A percentile compares a stretch with the other conserved stretches of the same genome.
Evolutionary conservation across 2,113 vertebrate species (phyloP).

Genomic region (Scolopax mira): DNA sequence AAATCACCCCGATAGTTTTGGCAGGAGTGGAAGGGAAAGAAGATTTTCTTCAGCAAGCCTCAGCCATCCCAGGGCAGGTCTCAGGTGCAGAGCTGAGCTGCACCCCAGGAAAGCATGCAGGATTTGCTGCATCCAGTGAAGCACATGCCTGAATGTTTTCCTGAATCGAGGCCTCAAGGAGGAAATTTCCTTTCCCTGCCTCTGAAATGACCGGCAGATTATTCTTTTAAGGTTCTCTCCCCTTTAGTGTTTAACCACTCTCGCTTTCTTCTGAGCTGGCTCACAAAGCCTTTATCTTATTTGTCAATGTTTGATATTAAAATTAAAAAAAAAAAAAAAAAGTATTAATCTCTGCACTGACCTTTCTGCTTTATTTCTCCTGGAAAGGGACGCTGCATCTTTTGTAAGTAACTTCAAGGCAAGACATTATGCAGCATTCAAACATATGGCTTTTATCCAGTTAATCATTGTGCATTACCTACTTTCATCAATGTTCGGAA

Average conservation of each 20-base stretch:
- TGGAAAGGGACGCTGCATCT: constrained; percentile 60
- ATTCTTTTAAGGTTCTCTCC: background rate
- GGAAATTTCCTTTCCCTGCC: background rate
- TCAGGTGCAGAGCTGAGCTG: background rate
- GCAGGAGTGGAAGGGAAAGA: background rate
- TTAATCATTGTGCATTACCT: constrained; percentile 83
- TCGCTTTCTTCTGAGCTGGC: constrained; percentile 43
- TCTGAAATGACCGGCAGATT: background rate
- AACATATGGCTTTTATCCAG: constrained; percentile 75
- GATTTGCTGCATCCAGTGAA: background rate
- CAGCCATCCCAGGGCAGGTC: background rate
- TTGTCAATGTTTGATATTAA: constrained; percentile 77
- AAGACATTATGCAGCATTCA: constrained; percentile 58
- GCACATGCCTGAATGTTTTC: background rate
- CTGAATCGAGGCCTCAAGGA: background rate
- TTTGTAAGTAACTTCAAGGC: constrained; percentile 74
- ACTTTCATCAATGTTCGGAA: constrained; percentile 76
- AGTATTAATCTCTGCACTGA: constrained; percentile 71
- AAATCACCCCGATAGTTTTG: background rate
- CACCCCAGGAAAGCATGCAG: background rate
- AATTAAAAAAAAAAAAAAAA: constrained; percentile 61
- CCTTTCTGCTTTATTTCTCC: constrained; percentile 71
- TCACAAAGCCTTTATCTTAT: constrained; percentile 65
- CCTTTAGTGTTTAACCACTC: constrained; percentile 4
- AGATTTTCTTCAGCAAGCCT: background rate